Evolutionary conservation across 2,797 vertebrate genomes (phyloP).

Genomic region (Darevskia nairensis): DNA sequence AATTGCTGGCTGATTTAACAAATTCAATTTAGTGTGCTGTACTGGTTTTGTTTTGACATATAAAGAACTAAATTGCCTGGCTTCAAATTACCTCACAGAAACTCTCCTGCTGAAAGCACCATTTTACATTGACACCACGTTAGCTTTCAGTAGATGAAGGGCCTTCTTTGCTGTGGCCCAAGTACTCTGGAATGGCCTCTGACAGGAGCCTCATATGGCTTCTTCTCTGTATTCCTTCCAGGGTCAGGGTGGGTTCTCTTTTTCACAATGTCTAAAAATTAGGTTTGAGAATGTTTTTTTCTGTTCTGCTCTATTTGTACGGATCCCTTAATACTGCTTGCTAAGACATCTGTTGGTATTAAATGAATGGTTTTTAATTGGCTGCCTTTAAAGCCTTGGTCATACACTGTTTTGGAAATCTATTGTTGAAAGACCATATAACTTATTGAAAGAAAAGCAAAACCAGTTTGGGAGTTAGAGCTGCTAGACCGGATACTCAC

Average conservation of each 20-base stretch:
- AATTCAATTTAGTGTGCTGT: background rate
- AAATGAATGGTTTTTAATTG: background rate
- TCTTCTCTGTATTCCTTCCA: background rate
- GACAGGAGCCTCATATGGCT: too few species aligned
- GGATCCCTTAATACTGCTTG: background rate
- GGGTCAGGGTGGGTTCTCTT: background rate
- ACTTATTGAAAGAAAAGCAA: background rate
- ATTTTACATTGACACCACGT: background rate
- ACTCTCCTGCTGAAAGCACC: background rate
- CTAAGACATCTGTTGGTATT: background rate
- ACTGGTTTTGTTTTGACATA: background rate
- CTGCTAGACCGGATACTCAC: conserved; percentile 80
- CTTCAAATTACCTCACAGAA: background rate
- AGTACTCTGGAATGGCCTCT: background rate
- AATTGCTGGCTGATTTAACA: background rate
- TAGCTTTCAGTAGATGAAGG: background rate
- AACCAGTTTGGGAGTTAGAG: background rate
- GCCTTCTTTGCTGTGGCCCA: background rate
- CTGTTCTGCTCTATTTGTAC: background rate
- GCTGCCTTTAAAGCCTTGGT: background rate
- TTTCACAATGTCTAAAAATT: background rate
- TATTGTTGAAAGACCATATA: background rate
- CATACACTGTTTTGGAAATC: background rate
- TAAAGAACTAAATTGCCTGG: background rate
- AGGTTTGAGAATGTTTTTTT: background rate